phyloP scores from a whole-genome alignment of 37 sponge, comb jelly and placozoan genomes.

The Petrosia ficiformis region DNA sequence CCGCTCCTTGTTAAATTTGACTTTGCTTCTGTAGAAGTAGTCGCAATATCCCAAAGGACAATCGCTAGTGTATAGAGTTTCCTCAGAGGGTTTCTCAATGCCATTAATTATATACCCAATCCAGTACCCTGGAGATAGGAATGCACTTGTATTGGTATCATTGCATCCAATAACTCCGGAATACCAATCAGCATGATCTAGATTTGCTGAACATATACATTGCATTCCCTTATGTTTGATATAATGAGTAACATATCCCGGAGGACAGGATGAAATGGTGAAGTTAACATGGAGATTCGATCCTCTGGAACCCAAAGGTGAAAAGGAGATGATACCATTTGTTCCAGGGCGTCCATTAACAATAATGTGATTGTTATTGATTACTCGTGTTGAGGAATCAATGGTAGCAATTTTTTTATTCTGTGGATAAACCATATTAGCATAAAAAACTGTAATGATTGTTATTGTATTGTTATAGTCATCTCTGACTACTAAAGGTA shows the following conservation, averaged over 20 bases:
- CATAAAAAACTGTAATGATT: not conserved
- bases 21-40: not conserved
- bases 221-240: not conserved
- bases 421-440: not conserved
- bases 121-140: conserved; percentile 30
- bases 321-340: not conserved
- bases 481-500: not conserved
- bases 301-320: not conserved
- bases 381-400: not conserved
- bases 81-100: not conserved
- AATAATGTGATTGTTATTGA: not conserved
- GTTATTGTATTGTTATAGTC: not conserved
- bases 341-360: not conserved
- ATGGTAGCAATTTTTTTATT: not conserved
- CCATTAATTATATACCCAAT: conserved; percentile 9
- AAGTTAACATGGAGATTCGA: not conserved
- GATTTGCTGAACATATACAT: conserved; percentile 10
- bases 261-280: conserved; percentile 1
- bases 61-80: conserved; percentile 11
- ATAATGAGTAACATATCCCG: conserved; percentile 2
- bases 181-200: not conserved
- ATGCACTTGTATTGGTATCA: conserved; percentile 1
- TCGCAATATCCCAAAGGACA: conserved; percentile 12
- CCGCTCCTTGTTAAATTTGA: not conserved
- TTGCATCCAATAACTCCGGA: not conserved